Conservation (phyloP, 2,797 vertebrate species). For the Nasua narica region DNA sequence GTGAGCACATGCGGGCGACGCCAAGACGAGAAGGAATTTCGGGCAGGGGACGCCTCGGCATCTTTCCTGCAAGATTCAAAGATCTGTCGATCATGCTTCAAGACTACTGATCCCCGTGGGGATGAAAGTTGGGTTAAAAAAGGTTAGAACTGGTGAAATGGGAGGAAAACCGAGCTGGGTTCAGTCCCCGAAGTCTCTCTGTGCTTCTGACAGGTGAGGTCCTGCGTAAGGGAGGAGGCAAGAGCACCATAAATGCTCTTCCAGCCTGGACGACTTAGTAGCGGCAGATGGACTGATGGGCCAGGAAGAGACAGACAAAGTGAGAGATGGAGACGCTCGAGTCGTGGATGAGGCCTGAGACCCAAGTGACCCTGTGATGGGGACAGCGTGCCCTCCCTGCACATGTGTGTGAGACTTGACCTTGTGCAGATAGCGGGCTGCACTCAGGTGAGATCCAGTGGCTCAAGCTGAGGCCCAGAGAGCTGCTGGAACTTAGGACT, state of each 20-base stretch:
- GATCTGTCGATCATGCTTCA: neutral
- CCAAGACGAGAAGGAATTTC: neutral
- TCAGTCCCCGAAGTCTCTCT: neutral
- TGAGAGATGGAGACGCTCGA: neutral
- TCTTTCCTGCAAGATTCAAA: neutral
- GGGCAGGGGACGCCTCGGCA: neutral
- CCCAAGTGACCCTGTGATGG: slow-evolving; percentile 74
- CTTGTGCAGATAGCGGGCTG: slow-evolving; percentile 51
- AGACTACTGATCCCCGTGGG: neutral
- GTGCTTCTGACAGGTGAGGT: neutral
- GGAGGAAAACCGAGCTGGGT: neutral
- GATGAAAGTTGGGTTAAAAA: neutral
- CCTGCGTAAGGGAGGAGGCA: neutral
- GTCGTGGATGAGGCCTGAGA: slow-evolving; percentile 50
- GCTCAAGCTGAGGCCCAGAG: neutral
- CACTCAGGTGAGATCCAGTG: neutral
- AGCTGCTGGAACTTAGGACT: too few species aligned
- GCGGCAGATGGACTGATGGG: slow-evolving; percentile 25
- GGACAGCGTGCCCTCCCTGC: slow-evolving; percentile 74
- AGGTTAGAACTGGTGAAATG: neutral
- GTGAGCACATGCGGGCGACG: accelerated
- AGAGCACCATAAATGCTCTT: slow-evolving; percentile 32
- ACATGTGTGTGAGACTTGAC: accelerated
- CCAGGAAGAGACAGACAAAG: slow-evolving; percentile 45
- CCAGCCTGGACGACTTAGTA: slow-evolving; percentile 79